Evolutionary conservation across 92 coral and sea anemone genomes (phyloP).

Genomic region (Heliopora coerulea): DNA sequence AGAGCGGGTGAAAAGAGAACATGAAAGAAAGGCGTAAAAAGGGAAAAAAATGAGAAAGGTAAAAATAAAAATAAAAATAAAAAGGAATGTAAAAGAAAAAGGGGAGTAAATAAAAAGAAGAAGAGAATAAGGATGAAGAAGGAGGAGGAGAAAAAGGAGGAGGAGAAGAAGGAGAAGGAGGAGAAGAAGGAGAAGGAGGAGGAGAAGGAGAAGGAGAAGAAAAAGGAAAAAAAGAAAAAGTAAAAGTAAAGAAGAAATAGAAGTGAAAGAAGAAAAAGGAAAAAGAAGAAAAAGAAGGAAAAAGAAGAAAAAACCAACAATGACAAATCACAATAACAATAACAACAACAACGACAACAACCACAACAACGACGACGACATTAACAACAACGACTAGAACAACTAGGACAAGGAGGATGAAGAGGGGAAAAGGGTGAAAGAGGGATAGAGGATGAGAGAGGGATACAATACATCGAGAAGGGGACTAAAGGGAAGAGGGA

Average conservation of each 20-base stretch:
- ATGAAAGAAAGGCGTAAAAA: neutral
- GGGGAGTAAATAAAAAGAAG: no score
- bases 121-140: no score
- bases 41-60: no score
- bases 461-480: neutral
- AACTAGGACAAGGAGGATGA: no score
- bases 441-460: neutral
- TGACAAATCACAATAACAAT: neutral
- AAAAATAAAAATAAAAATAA: no score
- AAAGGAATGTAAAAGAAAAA: no score
- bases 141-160: neutral
- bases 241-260: neutral
- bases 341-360: neutral
- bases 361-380: neutral
- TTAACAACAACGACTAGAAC: neutral
- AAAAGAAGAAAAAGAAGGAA: neutral
- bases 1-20: no score
- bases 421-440: neutral
- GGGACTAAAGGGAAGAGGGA: neutral
- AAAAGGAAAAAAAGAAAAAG: neutral
- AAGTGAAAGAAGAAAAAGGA: neutral
- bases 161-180: neutral
- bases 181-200: neutral
- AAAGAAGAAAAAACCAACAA: neutral
- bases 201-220: slow-evolving; percentile 12